Percentiles rank a stretch among this genome's conserved stretches.
Evolutionary conservation across 1,140 invertebrate species (phyloP).

Genomic region (Cheumatopsyche charites): DNA sequence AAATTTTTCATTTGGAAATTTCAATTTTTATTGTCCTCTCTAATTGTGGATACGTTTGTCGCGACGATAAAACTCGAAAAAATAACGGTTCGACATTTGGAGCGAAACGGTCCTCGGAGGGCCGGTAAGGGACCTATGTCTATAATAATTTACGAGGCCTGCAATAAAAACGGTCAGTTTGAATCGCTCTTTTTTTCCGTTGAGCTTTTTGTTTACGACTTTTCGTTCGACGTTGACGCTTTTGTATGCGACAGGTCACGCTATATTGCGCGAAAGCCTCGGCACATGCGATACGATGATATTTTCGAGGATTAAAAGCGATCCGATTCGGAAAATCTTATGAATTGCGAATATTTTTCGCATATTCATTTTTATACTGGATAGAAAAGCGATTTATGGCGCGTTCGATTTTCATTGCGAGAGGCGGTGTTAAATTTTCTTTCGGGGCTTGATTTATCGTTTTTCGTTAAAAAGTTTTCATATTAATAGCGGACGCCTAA

Average conservation of each 20-base stretch:
- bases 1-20: no score
- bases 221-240: no score
- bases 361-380: neutral
- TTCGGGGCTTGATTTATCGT: constrained; percentile 23
- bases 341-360: neutral
- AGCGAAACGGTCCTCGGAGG: no score
- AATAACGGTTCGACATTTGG: no score
- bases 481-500: constrained; percentile 28
- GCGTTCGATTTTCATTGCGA: neutral
- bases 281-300: neutral
- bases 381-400: constrained; percentile 21
- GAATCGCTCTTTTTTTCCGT: constrained; percentile 7
- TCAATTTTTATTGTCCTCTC: no score
- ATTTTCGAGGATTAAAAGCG: no score
- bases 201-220: constrained; percentile 17
- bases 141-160: constrained; percentile 26
- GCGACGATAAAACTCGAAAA: no score
- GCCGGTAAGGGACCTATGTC: no score
- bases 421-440: constrained; percentile 1
- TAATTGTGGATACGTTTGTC: no score
- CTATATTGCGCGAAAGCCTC: neutral
- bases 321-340: no score
- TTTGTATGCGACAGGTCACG: constrained; percentile 11
- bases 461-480: constrained; percentile 18
- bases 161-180: constrained; percentile 32